Conservation (phyloP, 2,113 vertebrate species). For the Rhodinocichla rosea region DNA sequence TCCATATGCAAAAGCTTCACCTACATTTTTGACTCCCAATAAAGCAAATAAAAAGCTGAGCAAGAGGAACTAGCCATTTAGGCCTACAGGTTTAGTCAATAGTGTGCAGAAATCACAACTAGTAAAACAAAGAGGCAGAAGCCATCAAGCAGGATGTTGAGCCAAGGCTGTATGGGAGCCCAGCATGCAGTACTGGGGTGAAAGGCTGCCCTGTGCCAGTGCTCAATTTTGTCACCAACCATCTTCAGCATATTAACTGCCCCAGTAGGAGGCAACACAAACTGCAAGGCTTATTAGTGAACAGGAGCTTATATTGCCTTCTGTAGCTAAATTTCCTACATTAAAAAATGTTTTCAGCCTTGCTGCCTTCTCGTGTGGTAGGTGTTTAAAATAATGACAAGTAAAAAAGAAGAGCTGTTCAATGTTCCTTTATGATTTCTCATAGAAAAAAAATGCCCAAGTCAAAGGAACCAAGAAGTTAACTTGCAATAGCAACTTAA, state of each 20-base stretch:
- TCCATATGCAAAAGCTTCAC: not conserved
- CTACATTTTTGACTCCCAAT: not conserved
- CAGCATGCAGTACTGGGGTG: not conserved
- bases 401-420: not conserved
- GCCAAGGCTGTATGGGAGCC: not conserved
- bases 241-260: not conserved
- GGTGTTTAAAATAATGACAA: not conserved
- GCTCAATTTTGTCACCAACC: not conserved
- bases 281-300: not conserved
- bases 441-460: accelerated
- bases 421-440: not conserved
- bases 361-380: not conserved
- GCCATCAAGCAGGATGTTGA: not conserved
- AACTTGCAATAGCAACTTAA: not conserved
- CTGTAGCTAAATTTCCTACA: not conserved
- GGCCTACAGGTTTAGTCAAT: not conserved
- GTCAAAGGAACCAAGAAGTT: not conserved
- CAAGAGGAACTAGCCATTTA: not conserved
- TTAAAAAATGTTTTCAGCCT: not conserved
- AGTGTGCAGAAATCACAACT: not conserved
- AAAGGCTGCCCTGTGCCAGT: not conserved
- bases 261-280: not conserved
- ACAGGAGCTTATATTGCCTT: not conserved
- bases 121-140: not conserved
- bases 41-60: not conserved